Conservation (phyloP, 2,113 vertebrate genomes). For the Corythaixoides concolor region DNA sequence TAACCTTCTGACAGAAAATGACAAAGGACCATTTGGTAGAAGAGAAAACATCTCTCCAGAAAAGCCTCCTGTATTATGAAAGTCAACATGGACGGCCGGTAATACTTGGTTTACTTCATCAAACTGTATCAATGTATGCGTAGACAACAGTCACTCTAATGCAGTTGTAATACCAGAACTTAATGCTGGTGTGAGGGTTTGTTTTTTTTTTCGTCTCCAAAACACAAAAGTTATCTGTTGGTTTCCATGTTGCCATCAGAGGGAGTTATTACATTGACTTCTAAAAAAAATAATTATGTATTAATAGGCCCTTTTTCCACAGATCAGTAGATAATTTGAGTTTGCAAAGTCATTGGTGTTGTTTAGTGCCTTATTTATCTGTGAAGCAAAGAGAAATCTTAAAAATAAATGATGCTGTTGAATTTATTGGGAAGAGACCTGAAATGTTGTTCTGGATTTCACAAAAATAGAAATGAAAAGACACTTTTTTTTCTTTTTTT, state of each 20-base stretch:
- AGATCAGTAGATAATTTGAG: not conserved
- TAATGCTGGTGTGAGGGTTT: not conserved
- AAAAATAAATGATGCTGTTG: not conserved
- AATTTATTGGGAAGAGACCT: not conserved
- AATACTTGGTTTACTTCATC: conserved; percentile 28
- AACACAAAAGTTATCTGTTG: not conserved
- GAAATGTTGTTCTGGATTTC: not conserved
- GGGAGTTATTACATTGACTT: not conserved
- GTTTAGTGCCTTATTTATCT: not conserved
- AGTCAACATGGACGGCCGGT: conserved; percentile 94
- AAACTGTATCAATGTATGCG: not conserved
- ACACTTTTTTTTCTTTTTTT: not conserved
- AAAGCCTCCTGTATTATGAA: conserved; percentile 95
- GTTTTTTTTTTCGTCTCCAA: not conserved
- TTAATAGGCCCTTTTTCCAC: not conserved
- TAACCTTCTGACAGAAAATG: conserved; percentile 86
- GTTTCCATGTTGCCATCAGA: not conserved
- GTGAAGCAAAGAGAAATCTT: not conserved
- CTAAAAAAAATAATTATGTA: not conserved
- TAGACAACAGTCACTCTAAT: not conserved
- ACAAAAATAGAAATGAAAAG: not conserved
- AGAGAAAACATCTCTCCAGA: conserved; percentile 96
- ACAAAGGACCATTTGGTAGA: conserved; percentile 93
- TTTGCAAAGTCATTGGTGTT: not conserved
- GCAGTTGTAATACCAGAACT: not conserved